These are phyloP conservation scores for Platyrinchus mystaceus DNA, from an alignment of 2,797 vertebrate species.

Conservation along the genomic window DNA sequence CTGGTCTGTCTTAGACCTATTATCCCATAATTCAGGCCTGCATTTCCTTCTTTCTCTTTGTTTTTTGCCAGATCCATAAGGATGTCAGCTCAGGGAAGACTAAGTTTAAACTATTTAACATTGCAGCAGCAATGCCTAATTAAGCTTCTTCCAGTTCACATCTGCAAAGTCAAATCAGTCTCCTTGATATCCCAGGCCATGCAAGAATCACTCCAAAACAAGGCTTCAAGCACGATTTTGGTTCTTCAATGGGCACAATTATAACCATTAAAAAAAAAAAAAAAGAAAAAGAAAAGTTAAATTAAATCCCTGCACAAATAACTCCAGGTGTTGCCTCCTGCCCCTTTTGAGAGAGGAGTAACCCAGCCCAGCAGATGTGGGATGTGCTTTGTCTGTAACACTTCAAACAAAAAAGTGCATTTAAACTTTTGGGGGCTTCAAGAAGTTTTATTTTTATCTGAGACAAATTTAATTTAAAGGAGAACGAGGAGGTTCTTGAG, in stretches of 20 bases:
- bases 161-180: not conserved
- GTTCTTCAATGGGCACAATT: not conserved
- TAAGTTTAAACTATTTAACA: not conserved
- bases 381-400: not conserved
- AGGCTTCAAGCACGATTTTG: not conserved
- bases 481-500: not conserved
- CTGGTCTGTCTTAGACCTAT: not conserved
- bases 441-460: not conserved
- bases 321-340: not conserved
- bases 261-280: too few relatives aligned
- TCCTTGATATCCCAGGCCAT: not conserved
- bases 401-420: not conserved
- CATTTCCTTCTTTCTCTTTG: not conserved
- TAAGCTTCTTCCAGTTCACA: not conserved
- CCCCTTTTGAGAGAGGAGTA: not conserved
- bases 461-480: not conserved
- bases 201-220: not conserved
- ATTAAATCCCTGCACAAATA: not conserved
- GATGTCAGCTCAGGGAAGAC: not conserved
- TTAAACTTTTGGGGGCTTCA: not conserved
- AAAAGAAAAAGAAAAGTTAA: too few relatives aligned
- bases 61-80: not conserved
- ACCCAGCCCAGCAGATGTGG: not conserved
- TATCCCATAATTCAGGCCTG: not conserved
- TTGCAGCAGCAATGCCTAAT: not conserved